Evolutionary conservation across 2,113 vertebrate genomes (phyloP).

Genomic region (Sturnira hondurensis): DNA sequence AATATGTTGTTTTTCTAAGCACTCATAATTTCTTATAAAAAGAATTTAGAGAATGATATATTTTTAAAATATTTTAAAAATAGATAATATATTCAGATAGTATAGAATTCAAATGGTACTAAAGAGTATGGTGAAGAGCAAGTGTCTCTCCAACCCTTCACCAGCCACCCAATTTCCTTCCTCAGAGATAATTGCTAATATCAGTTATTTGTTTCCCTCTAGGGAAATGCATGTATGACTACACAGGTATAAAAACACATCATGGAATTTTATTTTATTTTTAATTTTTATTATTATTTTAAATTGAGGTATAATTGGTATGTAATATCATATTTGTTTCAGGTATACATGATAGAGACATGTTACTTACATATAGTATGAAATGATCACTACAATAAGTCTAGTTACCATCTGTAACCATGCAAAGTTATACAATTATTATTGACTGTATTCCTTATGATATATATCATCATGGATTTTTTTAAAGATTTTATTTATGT

Average conservation of each 20-base stretch:
- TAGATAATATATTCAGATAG: not conserved
- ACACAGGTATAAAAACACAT: not conserved
- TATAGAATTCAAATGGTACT: not conserved
- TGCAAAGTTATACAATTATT: not conserved
- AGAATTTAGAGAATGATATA: not conserved
- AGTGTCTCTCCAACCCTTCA: not conserved
- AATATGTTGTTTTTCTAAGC: not conserved
- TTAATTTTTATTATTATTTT: not conserved
- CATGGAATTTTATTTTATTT: not conserved
- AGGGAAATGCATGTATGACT: not conserved
- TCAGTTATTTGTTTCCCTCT: not conserved
- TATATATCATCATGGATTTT: not conserved
- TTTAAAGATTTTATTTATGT: too few species aligned
- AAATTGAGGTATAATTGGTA: not conserved
- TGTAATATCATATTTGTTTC: not conserved
- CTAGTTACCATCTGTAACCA: not conserved
- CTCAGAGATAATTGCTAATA: not conserved
- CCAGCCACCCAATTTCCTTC: not conserved
- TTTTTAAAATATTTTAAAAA: not conserved
- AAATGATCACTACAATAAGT: not conserved
- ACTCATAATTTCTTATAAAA: not conserved
- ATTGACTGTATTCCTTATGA: not conserved
- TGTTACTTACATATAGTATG: not conserved
- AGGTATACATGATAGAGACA: not conserved
- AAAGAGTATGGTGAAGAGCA: not conserved